Evolutionary conservation across 2,888 invertebrate species (phyloP).

Genomic region (Cataglyphis rosenhaueri): DNA sequence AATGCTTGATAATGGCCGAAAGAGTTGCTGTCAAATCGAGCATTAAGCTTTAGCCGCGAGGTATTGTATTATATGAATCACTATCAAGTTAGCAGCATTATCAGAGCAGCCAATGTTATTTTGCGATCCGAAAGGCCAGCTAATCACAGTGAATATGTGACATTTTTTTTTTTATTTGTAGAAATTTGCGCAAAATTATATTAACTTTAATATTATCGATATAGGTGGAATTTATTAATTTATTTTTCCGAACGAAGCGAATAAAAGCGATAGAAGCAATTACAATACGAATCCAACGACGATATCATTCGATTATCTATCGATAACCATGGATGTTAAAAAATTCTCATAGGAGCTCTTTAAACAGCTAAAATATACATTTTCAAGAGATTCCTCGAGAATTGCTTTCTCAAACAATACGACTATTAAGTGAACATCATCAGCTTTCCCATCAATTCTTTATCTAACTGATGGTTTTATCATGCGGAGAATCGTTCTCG

Average conservation of each 20-base stretch:
- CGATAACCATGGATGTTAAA: not conserved
- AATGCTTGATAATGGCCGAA: constrained; percentile 32
- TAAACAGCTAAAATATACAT: not conserved
- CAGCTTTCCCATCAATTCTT: constrained; percentile 39
- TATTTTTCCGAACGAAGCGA: not conserved
- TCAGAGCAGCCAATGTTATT: not conserved
- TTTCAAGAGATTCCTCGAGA: not conserved
- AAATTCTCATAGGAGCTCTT: not conserved
- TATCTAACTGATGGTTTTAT: constrained; percentile 5
- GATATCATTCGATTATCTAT: not conserved
- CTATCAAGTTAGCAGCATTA: not conserved
- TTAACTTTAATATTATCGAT: not conserved
- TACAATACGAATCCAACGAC: not conserved
- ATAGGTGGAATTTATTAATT: not conserved
- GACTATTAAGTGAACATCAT: constrained; percentile 21
- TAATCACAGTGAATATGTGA: not conserved
- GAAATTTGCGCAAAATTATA: not conserved
- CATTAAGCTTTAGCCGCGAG: constrained; percentile 10
- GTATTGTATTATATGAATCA: not conserved
- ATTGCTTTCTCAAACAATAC: not conserved
- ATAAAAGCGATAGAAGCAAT: not conserved
- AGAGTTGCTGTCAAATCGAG: constrained; percentile 28
- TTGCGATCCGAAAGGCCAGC: not conserved
- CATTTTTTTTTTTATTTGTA: not conserved
- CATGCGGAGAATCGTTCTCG: constrained; percentile 1